Percentiles rank a stretch among this genome's conserved stretches.
phyloP scores from a whole-genome alignment of 2,113 vertebrate species.

The Nycticorax nycticorax region DNA sequence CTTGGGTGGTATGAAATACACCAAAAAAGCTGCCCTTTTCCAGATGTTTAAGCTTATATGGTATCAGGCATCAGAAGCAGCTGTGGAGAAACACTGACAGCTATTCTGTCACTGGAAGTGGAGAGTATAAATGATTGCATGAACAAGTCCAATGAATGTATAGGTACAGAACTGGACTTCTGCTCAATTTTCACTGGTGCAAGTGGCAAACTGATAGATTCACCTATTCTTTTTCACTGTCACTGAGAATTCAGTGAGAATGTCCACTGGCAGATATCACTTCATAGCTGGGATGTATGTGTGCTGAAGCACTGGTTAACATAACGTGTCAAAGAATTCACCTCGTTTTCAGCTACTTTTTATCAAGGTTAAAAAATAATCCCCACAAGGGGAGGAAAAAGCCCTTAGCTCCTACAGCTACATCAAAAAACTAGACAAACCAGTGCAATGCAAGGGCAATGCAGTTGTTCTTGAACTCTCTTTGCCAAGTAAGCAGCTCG shows the following conservation, averaged over 20 bases:
- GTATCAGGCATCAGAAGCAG: neutral
- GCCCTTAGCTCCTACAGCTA: neutral
- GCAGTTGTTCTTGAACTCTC: neutral
- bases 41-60: neutral
- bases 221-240: neutral
- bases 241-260: neutral
- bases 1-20: neutral
- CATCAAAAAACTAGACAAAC: neutral
- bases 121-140: neutral
- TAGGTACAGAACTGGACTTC: neutral
- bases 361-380: neutral
- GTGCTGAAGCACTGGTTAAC: neutral
- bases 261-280: neutral
- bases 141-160: neutral
- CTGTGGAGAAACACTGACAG: neutral
- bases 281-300: neutral
- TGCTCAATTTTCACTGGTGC: neutral
- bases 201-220: neutral
- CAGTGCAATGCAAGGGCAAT: neutral
- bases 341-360: neutral
- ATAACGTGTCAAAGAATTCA: neutral
- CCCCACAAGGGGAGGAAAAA: neutral
- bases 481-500: slow-evolving; percentile 19
- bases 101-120: neutral
- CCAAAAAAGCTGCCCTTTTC: neutral